Percentiles rank a stretch among this genome's conserved stretches.
phyloP scores from a whole-genome alignment of 2,888 invertebrate genomes.

The Bembecia ichneumoniformis region DNA sequence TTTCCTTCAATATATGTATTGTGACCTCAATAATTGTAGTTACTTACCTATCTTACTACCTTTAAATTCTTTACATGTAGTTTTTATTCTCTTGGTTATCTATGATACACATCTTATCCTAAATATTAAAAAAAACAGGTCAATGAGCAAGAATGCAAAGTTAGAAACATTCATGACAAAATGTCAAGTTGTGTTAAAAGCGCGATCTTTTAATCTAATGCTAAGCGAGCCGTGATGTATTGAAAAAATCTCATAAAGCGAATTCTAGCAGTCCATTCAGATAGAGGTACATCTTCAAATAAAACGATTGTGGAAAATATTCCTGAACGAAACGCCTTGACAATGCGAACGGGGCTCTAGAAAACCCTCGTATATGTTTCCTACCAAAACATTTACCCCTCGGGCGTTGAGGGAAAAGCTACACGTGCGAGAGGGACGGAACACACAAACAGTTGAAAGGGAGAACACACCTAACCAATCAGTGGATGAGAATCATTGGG shows the following conservation, averaged over 20 bases:
- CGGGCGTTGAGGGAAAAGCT: conserved; percentile 68
- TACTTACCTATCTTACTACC: no score
- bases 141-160: not conserved
- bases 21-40: no score
- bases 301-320: conserved; percentile 67
- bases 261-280: conserved; percentile 68
- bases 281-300: conserved; percentile 54
- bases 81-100: no score
- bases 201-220: conserved; percentile 47
- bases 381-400: conserved; percentile 73
- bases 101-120: no score
- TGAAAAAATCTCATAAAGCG: conserved; percentile 65
- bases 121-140: no score
- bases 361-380: conserved; percentile 70
- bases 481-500: conserved; percentile 28
- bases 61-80: no score
- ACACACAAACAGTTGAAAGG: conserved; percentile 26
- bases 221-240: conserved; percentile 43
- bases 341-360: conserved; percentile 57
- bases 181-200: conserved; percentile 19
- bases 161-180: conserved; percentile 27
- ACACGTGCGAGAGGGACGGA: conserved; percentile 36
- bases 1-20: no score
- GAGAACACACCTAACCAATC: conserved; percentile 39
- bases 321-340: conserved; percentile 42